phyloP scores from a whole-genome alignment of 2,113 vertebrate genomes.

The Lethenteron reissneri region DNA sequence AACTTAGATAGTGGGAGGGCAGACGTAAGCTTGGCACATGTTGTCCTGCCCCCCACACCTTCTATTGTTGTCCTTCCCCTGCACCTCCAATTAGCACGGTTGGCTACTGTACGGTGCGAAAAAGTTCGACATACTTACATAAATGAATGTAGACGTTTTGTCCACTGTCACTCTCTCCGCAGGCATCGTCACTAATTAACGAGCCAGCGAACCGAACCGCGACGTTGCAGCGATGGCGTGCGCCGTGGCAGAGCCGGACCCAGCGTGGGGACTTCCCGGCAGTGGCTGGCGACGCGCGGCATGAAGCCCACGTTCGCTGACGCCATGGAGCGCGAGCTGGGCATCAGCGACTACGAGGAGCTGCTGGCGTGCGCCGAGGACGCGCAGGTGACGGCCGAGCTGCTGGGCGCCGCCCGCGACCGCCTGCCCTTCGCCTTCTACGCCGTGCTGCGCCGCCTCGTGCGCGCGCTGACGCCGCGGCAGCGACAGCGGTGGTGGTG shows the following conservation, averaged over 20 bases:
- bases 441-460: conserved; percentile 2
- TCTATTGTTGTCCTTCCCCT: too few relatives aligned
- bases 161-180: too few relatives aligned
- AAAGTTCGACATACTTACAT: too few relatives aligned
- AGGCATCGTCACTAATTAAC: too few relatives aligned
- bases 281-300: conserved; percentile 4
- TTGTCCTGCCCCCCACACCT: too few relatives aligned
- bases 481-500: too few relatives aligned
- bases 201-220: too few relatives aligned
- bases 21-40: too few relatives aligned
- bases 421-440: conserved; percentile 4
- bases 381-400: background rate
- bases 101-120: too few relatives aligned
- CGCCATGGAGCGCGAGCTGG: conserved; percentile 2
- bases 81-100: too few relatives aligned
- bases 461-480: background rate
- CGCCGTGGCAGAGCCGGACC: conserved; percentile 1
- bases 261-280: background rate
- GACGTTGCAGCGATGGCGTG: background rate
- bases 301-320: background rate
- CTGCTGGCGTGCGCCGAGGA: conserved; percentile 3
- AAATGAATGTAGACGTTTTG: too few relatives aligned
- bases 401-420: background rate
- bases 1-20: too few relatives aligned
- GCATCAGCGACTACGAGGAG: conserved; percentile 1